Evolutionary conservation across 2,888 invertebrate genomes (phyloP).

Genomic region (Amblyjoppa proteus): DNA sequence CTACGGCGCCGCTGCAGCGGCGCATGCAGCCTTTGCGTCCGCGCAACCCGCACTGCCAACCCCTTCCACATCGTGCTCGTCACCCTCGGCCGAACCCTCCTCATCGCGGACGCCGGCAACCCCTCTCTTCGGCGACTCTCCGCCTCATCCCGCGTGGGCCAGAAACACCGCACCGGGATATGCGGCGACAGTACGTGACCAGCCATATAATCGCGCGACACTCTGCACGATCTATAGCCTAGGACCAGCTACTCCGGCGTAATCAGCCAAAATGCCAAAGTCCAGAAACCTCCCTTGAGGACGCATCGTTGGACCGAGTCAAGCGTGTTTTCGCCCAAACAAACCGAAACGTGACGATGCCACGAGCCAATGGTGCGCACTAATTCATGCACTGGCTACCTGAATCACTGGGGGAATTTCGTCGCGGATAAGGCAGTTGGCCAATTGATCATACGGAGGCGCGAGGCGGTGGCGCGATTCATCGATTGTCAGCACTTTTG

Average conservation of each 20-base stretch:
- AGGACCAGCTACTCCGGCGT: conserved; percentile 4
- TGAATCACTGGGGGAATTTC: conserved; percentile 3
- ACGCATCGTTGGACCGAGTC: conserved; percentile 3
- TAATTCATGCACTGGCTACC: background rate
- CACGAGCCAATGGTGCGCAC: background rate
- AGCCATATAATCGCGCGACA: conserved; percentile 45
- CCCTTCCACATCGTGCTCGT: conserved; percentile 43
- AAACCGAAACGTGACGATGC: background rate
- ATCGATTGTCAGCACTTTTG: background rate
- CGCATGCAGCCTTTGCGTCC: conserved; percentile 77
- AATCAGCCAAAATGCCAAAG: conserved; percentile 46
- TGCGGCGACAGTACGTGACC: conserved; percentile 47
- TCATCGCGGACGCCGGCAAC: conserved; percentile 3
- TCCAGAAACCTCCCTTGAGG: background rate
- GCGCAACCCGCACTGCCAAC: conserved; percentile 79
- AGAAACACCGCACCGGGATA: conserved; percentile 40
- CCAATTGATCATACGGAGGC: background rate
- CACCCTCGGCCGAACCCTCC: conserved; percentile 24
- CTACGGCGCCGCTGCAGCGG: conserved; percentile 79
- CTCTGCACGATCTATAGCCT: conserved; percentile 8
- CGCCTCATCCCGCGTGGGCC: conserved; percentile 1
- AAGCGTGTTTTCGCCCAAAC: conserved; percentile 10
- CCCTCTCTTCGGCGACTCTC: conserved; percentile 1
- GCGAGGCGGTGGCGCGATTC: background rate
- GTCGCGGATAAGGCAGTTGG: background rate